phyloP scores from a whole-genome alignment of 2,888 invertebrate species.

The Bimastos eiseni region DNA sequence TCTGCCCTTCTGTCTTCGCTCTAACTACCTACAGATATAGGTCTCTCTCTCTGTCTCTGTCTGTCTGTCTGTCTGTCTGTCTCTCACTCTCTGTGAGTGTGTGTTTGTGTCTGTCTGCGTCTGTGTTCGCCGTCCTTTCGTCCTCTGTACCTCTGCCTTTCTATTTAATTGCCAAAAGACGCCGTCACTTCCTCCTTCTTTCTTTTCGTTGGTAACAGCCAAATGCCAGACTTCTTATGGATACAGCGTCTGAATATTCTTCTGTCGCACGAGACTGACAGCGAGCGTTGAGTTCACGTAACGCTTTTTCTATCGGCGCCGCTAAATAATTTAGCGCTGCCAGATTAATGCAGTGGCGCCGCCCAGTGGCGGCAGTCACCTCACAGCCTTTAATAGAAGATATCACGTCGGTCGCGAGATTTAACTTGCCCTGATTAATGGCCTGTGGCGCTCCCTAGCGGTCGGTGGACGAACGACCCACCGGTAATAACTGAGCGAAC shows the following conservation, averaged over 20 bases:
- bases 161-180: neutral
- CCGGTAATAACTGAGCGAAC: neutral
- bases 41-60: neutral
- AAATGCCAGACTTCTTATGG: neutral
- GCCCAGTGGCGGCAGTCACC: neutral
- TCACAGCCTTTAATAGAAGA: neutral
- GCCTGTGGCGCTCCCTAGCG: conserved; percentile 4
- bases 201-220: neutral
- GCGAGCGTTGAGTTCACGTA: neutral
- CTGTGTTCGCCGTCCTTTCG: neutral
- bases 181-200: neutral
- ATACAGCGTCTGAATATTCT: no score
- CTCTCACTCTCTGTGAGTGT: neutral
- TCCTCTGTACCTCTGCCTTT: neutral
- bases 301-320: neutral
- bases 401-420: neutral
- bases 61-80: neutral
- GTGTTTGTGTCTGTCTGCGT: neutral
- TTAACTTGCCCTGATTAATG: neutral
- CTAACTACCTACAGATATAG: no score
- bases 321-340: neutral
- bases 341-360: neutral
- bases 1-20: neutral
- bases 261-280: no score
- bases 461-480: neutral